Evolutionary conservation across 2,888 invertebrate species (phyloP), one percentile per base, ranked within the genome.

Genomic region (Parnassius glacialis): DNA sequence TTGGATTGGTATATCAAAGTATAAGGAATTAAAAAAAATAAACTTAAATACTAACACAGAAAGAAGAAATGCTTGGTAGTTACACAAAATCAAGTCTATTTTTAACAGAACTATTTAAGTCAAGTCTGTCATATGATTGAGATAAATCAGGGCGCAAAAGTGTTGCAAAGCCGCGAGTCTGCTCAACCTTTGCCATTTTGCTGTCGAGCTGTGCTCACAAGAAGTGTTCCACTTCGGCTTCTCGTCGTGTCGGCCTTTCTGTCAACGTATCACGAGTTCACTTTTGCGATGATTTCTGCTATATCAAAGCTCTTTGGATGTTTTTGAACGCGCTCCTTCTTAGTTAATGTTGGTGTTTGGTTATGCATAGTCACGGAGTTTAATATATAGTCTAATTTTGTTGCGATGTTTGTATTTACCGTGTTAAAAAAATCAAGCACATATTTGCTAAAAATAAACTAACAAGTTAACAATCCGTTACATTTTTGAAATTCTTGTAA

Each of bases 61-160:
- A 34, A 34, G 34, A 34, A 34, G 7, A 34, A 34, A 34, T 34
- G 34, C 0, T 34, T 34, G 34, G 7, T 5, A 34, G 34, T 7
- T 7, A 34, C 34, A 34, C 34, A 34, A 3, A 25, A 25, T 25
- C 3, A 25, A 25, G 25, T 25, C 25, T 25, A 25, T 5, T 25
- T 25, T 25, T 25, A 25, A 25, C 25, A 0, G 25, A 25, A 45
- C 45, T 12, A 12, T 11, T 45, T 45, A 45, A 45, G 11, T 45
- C 45, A 45, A 45, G 45, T 45, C n/a, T n/a, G 10, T n/a, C n/a
- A 11, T 10, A 48, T 16, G 55, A 54, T 55, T 55, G 55, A 55
- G 55, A 55, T 55, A 55, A 45, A 55, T 55, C 55, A 45, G 20
- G 25, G 11, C 44, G 16, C 42, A 2, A 54, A 43, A 54, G 5